Evolutionary conservation across 2,113 vertebrate genomes (phyloP).

Genomic region (Talpa occidentalis): DNA sequence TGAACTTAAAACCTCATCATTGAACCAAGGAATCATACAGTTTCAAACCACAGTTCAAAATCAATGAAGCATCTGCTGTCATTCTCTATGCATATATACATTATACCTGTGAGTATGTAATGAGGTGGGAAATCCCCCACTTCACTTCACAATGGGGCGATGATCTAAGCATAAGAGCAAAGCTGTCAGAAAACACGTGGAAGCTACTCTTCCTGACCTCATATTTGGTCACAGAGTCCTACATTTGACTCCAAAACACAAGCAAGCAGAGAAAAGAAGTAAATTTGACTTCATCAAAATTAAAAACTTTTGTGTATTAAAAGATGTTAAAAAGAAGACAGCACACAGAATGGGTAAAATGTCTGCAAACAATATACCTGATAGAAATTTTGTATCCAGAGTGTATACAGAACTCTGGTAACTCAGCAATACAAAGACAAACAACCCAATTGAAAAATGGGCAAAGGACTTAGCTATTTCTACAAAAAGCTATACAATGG

Average conservation of each 20-base stretch:
- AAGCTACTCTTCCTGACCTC: not conserved
- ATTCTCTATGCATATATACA: too few species aligned
- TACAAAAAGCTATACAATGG: too few species aligned
- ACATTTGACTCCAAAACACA: not conserved
- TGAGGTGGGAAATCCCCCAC: not conserved
- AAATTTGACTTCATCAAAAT: not conserved
- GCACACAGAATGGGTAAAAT: not conserved
- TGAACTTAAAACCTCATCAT: not conserved
- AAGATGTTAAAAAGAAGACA: not conserved
- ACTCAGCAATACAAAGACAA: not conserved
- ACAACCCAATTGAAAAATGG: not conserved
- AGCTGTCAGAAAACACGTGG: not conserved
- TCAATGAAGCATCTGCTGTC: not conserved
- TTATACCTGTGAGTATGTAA: not conserved
- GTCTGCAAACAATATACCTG: not conserved
- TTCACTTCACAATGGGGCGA: not conserved
- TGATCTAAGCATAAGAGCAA: not conserved
- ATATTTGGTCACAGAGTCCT: not conserved
- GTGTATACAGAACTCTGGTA: not conserved
- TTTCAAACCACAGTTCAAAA: not conserved
- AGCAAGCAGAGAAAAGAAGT: not conserved
- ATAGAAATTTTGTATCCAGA: not conserved
- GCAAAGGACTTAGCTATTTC: not conserved
- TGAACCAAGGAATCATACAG: not conserved
- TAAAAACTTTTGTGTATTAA: not conserved